These are phyloP conservation scores for Trematomus loennbergii DNA, from an alignment of 2,113 vertebrate species.

Conservation along the genomic window DNA sequence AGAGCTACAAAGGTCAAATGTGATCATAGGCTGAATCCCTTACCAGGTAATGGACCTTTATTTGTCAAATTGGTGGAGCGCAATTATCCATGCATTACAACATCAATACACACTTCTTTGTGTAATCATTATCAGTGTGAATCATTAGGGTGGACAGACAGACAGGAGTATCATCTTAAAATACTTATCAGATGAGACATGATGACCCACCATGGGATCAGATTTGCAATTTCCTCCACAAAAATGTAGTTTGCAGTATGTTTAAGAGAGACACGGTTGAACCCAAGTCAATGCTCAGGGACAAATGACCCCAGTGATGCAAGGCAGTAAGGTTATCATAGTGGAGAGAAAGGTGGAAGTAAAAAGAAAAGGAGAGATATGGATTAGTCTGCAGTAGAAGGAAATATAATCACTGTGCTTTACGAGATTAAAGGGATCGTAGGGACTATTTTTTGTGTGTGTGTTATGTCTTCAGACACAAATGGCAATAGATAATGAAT, in stretches of 20 bases:
- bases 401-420: conserved; percentile 76
- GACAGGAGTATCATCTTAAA: not conserved
- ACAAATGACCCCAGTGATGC: conserved; percentile 64
- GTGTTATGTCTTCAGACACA: conserved; percentile 41
- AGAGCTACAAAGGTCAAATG: not conserved
- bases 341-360: conserved; percentile 10
- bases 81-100: conserved; percentile 5
- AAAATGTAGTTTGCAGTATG: conserved; percentile 17
- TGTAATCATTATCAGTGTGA: conserved; percentile 6
- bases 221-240: conserved; percentile 32
- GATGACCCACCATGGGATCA: not conserved
- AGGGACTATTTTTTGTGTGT: conserved; percentile 47
- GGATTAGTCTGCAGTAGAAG: conserved; percentile 33
- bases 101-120: not conserved
- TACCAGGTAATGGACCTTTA: not conserved
- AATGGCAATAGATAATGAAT: conserved; percentile 59
- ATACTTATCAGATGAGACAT: not conserved
- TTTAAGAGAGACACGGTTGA: conserved; percentile 54
- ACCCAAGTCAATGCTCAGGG: conserved; percentile 71
- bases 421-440: conserved; percentile 39
- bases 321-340: conserved; percentile 28
- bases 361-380: conserved; percentile 3
- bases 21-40: not conserved
- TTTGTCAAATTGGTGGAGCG: conserved; percentile 1
- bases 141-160: conserved; percentile 6